phyloP scores from a whole-genome alignment of 2,888 invertebrate species.

The Alviniconcha strummeri region DNA sequence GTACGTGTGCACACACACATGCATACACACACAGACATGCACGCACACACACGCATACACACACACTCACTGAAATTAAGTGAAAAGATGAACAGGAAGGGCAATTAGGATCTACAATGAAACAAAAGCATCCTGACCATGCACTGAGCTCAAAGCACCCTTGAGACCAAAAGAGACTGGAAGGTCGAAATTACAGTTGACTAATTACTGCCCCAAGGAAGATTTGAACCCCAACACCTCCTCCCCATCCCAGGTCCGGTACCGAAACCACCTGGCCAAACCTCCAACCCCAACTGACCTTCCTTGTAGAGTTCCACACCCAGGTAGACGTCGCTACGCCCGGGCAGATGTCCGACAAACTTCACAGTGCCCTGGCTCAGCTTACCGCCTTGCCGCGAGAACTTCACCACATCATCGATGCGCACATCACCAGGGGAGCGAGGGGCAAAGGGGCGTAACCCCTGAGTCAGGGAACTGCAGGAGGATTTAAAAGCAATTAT shows the following conservation, averaged over 20 bases:
- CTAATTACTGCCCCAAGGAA: too few relatives aligned
- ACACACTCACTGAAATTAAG: background rate
- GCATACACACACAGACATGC: background rate
- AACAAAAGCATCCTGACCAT: background rate
- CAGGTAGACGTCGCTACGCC: conserved; percentile 69
- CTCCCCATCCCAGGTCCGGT: too few relatives aligned
- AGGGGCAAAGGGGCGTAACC: conserved; percentile 71
- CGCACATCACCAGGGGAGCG: conserved; percentile 67
- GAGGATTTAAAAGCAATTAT: conserved; percentile 12
- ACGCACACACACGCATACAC: background rate
- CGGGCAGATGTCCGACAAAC: conserved; percentile 72
- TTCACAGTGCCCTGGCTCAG: conserved; percentile 70
- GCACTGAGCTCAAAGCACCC: too few relatives aligned
- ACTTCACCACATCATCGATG: conserved; percentile 70
- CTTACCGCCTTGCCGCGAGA: conserved; percentile 71
- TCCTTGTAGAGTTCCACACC: conserved; percentile 73
- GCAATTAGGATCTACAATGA: background rate
- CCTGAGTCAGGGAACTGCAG: conserved; percentile 57
- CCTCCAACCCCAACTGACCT: conserved; percentile 51
- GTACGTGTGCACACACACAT: background rate
- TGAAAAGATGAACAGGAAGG: background rate
- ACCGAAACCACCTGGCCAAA: too few relatives aligned
- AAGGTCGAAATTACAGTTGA: too few relatives aligned
- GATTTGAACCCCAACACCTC: too few relatives aligned
- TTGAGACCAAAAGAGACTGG: too few relatives aligned